Evolutionary conservation across 92 coral and sea anemone genomes (phyloP).

Genomic region (Pocillopora meandrina): DNA sequence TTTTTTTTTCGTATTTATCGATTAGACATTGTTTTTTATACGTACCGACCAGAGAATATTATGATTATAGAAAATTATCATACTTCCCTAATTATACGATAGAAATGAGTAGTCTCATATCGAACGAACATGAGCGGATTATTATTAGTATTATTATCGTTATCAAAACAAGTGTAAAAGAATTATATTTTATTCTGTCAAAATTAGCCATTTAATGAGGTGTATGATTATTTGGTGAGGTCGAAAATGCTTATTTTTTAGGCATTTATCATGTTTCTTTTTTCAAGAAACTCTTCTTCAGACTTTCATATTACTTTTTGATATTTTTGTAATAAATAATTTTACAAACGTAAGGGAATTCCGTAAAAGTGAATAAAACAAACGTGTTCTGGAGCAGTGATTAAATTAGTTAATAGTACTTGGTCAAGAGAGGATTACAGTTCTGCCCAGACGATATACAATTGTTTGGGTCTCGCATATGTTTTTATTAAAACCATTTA

Average conservation of each 20-base stretch:
- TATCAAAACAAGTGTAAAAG: no score
- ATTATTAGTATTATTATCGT: not conserved
- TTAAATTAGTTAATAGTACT: no score
- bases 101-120: not conserved
- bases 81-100: not conserved
- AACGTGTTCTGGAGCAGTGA: no score
- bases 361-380: no score
- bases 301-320: not conserved
- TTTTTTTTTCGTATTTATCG: no score
- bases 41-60: not conserved
- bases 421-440: no score
- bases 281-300: not conserved
- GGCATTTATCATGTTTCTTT: not conserved
- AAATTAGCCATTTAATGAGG: no score
- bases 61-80: not conserved
- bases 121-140: not conserved
- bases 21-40: not conserved
- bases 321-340: constrained; percentile 9
- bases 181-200: no score
- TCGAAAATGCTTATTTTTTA: not conserved
- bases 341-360: no score
- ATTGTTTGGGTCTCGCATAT: no score
- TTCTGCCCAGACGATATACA: no score
- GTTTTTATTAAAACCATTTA: no score
- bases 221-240: not conserved